Evolutionary conservation across 2,113 vertebrate species (phyloP), one percentile per base, ranked within the genome.

Genomic region (Pygoscelis adeliae): DNA sequence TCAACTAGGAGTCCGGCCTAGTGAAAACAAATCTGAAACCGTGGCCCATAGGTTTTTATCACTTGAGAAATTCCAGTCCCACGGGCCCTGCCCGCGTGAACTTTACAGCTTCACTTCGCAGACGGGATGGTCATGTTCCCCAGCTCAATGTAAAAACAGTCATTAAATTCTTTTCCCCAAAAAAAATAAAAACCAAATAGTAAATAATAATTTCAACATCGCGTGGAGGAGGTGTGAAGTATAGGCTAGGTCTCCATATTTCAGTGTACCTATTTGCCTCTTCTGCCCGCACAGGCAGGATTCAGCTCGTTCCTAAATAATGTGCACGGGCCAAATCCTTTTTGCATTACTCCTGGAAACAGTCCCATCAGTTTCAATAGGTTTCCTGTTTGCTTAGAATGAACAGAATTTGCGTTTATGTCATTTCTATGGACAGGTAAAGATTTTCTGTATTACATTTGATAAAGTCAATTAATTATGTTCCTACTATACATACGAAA

Each of bases 81-180:
- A 18, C 1, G 0, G 5, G 16, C 10, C 44, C 19, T 27, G 9
- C 30, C 44, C 1, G 1, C 1, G 1, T 2, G 3, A 79, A 42
- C 36, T 71, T 89, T 40, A 47, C n/a, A 38, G 13, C 30, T 49
- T 84, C 16, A 1, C 46, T 32, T 87, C 2, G 1, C 16, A 26
- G 29, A 15, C 1, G 14, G 27, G 49, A 56, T 11, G 6, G 29
- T 29, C 29, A 29, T 11, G 5, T 67, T 81, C 15, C 20, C 32
- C 9, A 34, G 27, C 17, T 69, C 18, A 40, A 6, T 19, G 46
- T 15, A 22, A 50, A 77, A 74, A 36, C 3, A 71, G 16, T 71
- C 36, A 32, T 26, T 49, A 62, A n/a, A 29, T 29, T 49, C 5
- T 47, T 50, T 15, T 12, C 10, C 22, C 5, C 4, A 5, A 8